phyloP scores from a whole-genome alignment of 2,113 vertebrate genomes.

The Dasyornis broadbenti region DNA sequence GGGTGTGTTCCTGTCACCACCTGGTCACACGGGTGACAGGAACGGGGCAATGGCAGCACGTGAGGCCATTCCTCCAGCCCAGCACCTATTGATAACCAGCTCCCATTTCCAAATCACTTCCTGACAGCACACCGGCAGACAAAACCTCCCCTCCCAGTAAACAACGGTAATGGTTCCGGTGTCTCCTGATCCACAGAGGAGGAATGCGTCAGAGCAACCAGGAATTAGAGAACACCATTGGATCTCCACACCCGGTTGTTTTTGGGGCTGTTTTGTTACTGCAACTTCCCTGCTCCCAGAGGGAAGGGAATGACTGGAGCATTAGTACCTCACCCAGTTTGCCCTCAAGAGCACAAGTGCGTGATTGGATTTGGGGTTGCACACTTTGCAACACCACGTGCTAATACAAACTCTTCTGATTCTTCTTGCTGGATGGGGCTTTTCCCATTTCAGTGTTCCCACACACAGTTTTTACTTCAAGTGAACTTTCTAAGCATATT shows the following conservation, averaged over 20 bases:
- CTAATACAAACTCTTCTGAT: not conserved
- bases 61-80: not conserved
- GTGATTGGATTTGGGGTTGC: not conserved
- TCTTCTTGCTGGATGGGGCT: not conserved
- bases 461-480: not conserved
- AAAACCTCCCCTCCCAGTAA: not conserved
- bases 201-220: not conserved
- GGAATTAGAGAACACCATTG: not conserved
- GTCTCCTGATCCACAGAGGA: not conserved
- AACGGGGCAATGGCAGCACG: not conserved
- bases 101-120: not conserved
- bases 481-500: not conserved
- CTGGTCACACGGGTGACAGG: not conserved
- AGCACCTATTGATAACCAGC: not conserved
- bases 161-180: not conserved
- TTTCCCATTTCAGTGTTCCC: not conserved
- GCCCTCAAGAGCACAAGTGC: not conserved
- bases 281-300: not conserved
- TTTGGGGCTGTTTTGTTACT: not conserved
- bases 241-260: not conserved
- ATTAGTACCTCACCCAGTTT: not conserved
- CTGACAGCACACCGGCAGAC: not conserved
- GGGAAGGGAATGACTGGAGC: not conserved
- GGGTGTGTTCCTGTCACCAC: not conserved
- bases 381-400: rapidly evolving